Base-by-base conservation (phyloP, 2,888 invertebrate genomes). In the Ochlodes sylvanus region DNA sequence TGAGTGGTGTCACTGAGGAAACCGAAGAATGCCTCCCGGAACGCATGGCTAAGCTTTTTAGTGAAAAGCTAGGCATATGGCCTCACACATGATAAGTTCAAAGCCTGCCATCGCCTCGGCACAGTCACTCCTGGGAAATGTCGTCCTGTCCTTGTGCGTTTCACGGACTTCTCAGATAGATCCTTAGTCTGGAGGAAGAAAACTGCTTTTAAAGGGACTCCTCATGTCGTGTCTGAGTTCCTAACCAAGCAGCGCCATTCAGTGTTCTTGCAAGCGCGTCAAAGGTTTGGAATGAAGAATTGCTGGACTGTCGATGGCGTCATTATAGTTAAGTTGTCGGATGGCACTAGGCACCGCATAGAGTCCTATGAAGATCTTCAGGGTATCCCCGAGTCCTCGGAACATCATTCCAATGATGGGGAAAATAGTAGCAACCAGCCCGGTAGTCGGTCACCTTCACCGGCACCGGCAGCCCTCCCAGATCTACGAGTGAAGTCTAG, bases 171-270 rank as follows among this genome's bases (percentile, higher is more conserved):
- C 0, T 19, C 57, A 0, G 1, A 1, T 19, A 17, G 58, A 7
- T 58, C 58, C n/a, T 2, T 42, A 15, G 27, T 58, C 0, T 58
- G 58, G 58, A 58, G 17, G 27, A 58, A 58, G 42, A 58, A 58
- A 14, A 3, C 58, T 12, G 42, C n/a, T 5, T 44, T 60, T 10
- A 60, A 60, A 27, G 44, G 58, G 1, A 7, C 58, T 60, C 44
- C 58, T 2, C 27, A 5, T 15, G 6, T 44, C 3, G 1, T 60
- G 3, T 60, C 58, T 15, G 58, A 60, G 10, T 60, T 60, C 9
- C 27, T 60, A 0, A 60, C 58, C 7, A 34, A 44, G n/a, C 58
- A 60, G 7, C 44, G 58, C 6, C 58, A 60, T 6, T 60, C 58
- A n/a, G 4, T 60, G 4, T 60, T 44, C 27, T 0, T 60, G 1